phyloP scores from a whole-genome alignment of 2,113 vertebrate species.

The Mugil cephalus region DNA sequence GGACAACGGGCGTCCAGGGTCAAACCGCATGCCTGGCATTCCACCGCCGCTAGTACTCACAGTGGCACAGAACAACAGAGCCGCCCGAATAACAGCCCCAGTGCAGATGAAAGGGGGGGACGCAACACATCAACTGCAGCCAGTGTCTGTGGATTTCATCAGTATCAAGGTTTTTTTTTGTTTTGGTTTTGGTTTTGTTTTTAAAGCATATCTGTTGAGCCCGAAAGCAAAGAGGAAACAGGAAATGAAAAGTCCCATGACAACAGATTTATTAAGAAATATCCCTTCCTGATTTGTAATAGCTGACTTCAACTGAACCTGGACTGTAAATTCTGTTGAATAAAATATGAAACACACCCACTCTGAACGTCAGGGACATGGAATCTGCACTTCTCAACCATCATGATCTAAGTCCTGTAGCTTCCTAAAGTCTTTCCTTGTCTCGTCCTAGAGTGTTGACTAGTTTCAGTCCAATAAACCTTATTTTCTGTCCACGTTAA shows the following conservation, averaged over 20 bases:
- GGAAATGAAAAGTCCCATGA: constrained; percentile 10
- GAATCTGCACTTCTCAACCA: no score
- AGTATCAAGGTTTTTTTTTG: background rate
- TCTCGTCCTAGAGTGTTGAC: no score
- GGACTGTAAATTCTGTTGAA: no score
- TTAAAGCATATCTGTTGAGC: background rate
- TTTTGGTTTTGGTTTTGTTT: no score
- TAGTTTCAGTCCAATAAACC: no score
- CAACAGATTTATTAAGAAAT: background rate
- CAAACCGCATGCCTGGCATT: constrained; percentile 79
- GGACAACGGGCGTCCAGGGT: constrained; percentile 74
- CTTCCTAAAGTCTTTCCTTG: no score
- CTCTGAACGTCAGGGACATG: no score
- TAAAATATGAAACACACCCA: no score
- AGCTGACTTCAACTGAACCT: no score
- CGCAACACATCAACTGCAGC: background rate
- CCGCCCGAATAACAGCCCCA: constrained; percentile 6
- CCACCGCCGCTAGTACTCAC: constrained; percentile 45
- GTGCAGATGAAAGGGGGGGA: background rate
- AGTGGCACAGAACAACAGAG: constrained; percentile 36
- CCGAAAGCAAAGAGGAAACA: constrained; percentile 18
- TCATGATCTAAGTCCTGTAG: no score
- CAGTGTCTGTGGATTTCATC: background rate
- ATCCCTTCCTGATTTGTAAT: background rate
- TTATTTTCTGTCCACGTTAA: no score